Evolutionary conservation across 92 coral and sea anemone species (phyloP), one percentile per base, ranked within the genome.

Genomic region (Porites lobata): DNA sequence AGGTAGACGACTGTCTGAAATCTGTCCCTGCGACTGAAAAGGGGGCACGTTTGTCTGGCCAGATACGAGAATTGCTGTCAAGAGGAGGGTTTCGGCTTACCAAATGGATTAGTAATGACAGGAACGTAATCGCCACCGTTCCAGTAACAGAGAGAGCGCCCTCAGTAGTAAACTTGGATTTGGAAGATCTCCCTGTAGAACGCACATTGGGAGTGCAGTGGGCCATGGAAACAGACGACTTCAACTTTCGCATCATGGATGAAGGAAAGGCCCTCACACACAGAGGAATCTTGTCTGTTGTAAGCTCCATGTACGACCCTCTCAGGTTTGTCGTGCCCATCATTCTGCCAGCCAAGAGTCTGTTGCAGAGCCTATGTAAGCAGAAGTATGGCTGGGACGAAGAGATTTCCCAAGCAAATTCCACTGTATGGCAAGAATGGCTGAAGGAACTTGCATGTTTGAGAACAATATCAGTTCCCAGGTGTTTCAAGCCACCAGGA

Each of bases 251-350:
- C 14, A 43, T 85, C 66, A 18, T 7, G 14, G 21, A 61, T 20
- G 77, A 84, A 52, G 43, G 32, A 26, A 68, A 50, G 52, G 79
- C 88, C 56, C 78, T 74, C 6, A 85, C 86, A 0, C 69, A 81
- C 14, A 87, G 90, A 21, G 93, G 93, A 13, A 85, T 90, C 56
- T 73, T 85, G 65, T 90, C 89, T 4, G 74, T 89, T 21, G 79
- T 77, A 3, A 13, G 69, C 13, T 79, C 91, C 14, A 79, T 88
- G 59, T 88, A 70, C 15, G 90, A 79, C 74, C 93, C 90, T 13
- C 83, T 90, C 51, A 87, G 89, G 14, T 84, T 84, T 7, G 80
- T 69, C 6, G 75, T 75, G 13, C 91, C 91, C 51, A 29, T 87
- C 65, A 47, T 86, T 2, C 75, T 86, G 72, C 59, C 59, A 6